A percentile compares a stretch with the other conserved stretches of the same genome.
Evolutionary conservation across 2,888 invertebrate species (phyloP).

Genomic region (Rhagophthalmus giganteus): DNA sequence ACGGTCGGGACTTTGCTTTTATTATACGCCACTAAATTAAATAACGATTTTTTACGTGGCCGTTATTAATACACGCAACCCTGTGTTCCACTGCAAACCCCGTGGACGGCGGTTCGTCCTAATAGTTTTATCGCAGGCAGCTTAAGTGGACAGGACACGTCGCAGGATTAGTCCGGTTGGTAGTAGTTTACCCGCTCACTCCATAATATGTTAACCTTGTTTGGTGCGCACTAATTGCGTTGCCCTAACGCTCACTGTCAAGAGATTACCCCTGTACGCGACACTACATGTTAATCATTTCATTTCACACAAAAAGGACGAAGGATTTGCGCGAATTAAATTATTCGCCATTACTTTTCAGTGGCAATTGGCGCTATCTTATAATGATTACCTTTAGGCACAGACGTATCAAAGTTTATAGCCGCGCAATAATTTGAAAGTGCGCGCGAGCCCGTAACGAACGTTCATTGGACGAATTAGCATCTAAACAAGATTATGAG

Average conservation of each 20-base stretch:
- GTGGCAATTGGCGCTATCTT: no score
- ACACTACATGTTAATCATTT: slow-evolving; percentile 30
- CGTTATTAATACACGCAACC: no score
- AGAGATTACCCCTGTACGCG: slow-evolving; percentile 34
- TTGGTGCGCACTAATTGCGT: slow-evolving; percentile 37
- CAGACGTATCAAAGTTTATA: no score
- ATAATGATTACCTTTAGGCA: no score
- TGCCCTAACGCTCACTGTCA: slow-evolving; percentile 37
- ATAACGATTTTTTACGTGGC: not conserved
- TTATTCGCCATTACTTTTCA: no score
- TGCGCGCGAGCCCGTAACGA: no score
- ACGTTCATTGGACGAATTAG: no score
- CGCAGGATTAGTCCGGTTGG: slow-evolving; percentile 24
- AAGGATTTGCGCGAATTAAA: no score
- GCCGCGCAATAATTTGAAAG: no score
- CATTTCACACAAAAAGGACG: slow-evolving; percentile 12
- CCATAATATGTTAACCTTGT: slow-evolving; percentile 32
- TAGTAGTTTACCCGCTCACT: slow-evolving; percentile 24
- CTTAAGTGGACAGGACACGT: slow-evolving; percentile 34
- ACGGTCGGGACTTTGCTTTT: slow-evolving; percentile 18
- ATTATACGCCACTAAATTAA: slow-evolving; percentile 14
- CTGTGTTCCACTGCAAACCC: no score
- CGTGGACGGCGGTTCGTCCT: no score
- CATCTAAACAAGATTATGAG: no score
- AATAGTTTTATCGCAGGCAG: slow-evolving; percentile 27